Conservation (phyloP, 2,797 vertebrate genomes). For the Molossus molossus region DNA sequence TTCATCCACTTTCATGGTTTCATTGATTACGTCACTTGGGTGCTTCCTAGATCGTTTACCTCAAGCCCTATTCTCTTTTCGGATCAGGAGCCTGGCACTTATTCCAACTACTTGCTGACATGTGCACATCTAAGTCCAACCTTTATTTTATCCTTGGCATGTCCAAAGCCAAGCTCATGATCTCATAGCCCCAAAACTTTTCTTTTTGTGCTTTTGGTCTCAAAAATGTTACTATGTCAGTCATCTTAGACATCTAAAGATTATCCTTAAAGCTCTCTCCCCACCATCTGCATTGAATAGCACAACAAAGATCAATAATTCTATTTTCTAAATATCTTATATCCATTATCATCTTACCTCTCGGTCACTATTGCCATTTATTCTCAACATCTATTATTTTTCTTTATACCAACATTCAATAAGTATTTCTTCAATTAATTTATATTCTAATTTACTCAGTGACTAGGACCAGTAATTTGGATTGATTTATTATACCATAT, state of each 20-base stretch:
- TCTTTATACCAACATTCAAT: background rate
- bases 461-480: constrained; percentile 35
- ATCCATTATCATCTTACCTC: background rate
- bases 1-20: background rate
- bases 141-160: background rate
- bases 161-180: background rate
- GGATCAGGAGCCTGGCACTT: background rate
- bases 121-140: background rate
- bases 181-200: background rate
- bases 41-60: background rate
- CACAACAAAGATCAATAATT: background rate
- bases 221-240: background rate
- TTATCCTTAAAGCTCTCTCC: background rate
- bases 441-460: constrained; percentile 53
- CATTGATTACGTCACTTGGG: background rate
- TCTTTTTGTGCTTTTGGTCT: background rate
- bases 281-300: background rate
- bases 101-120: background rate
- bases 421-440: constrained; percentile 46
- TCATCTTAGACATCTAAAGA: background rate
- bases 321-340: constrained; percentile 19
- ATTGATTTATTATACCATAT: constrained; percentile 27
- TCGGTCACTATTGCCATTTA: background rate
- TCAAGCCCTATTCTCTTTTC: background rate
- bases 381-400: constrained; percentile 35